Conservation (phyloP, 2,113 vertebrate species). For the Tragelaphus imberbis region DNA sequence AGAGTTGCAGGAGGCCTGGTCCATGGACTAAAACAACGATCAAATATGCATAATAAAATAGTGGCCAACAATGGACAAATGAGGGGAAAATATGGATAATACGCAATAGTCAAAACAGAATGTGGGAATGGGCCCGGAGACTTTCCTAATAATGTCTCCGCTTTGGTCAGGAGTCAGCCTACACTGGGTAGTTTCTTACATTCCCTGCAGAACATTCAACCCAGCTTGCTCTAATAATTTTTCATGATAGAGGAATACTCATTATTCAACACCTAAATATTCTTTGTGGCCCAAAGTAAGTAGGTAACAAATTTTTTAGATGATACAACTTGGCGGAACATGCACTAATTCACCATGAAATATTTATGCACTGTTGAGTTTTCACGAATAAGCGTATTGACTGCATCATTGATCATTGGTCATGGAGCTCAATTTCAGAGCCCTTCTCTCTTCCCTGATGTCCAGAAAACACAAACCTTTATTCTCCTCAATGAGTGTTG, state of each 20-base stretch:
- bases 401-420: not conserved
- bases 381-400: fast-evolving
- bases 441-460: fast-evolving
- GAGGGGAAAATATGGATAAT: not conserved
- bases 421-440: not conserved
- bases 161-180: not conserved
- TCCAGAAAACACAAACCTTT: not conserved
- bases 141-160: not conserved
- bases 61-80: not conserved
- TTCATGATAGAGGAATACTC: not conserved
- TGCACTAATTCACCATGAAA: not conserved
- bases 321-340: fast-evolving
- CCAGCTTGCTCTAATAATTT: fast-evolving
- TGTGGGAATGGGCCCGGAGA: fast-evolving
- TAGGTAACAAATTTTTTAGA: not conserved
- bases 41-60: not conserved
- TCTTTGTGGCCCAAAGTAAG: fast-evolving
- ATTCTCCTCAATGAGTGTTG: not conserved
- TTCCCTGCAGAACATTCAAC: not conserved
- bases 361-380: not conserved
- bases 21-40: not conserved
- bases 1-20: not conserved
- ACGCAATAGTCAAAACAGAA: not conserved
- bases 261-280: not conserved
- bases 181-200: not conserved